These are phyloP conservation scores for Ditylenchus dipsaci DNA, from an alignment of 1,140 invertebrate genomes.

Conservation along the genomic window DNA sequence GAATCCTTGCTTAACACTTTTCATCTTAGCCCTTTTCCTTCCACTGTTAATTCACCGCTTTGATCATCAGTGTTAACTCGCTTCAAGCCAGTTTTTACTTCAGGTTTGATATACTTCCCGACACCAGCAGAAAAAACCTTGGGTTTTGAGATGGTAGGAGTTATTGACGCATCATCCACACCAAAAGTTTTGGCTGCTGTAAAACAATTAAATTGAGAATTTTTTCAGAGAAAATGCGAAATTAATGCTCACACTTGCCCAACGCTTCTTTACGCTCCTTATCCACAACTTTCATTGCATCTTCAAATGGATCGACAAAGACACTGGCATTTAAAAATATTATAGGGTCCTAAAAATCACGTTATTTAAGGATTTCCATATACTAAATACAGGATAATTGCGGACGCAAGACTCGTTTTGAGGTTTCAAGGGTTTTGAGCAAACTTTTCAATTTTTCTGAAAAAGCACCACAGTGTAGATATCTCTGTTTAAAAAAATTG, in stretches of 20 bases:
- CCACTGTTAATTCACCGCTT: not conserved
- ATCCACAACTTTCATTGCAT: conserved; percentile 35
- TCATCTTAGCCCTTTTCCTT: not conserved
- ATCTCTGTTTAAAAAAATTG: too few relatives aligned
- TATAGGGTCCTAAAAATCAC: conserved; percentile 32
- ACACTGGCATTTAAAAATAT: conserved; percentile 47
- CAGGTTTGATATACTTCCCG: conserved; percentile 53
- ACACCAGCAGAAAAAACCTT: conserved; percentile 43
- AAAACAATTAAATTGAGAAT: not conserved
- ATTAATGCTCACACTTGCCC: not conserved
- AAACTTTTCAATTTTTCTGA: too few relatives aligned
- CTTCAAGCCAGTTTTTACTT: conserved; percentile 30
- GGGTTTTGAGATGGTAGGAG: conserved; percentile 30
- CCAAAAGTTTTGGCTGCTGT: not conserved
- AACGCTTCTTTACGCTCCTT: conserved; percentile 35
- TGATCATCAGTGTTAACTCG: conserved; percentile 11
- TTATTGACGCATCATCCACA: not conserved
- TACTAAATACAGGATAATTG: not conserved
- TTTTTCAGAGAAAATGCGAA: not conserved
- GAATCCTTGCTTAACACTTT: not conserved
- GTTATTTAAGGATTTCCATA: not conserved
- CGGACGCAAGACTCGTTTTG: not conserved
- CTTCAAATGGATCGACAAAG: conserved; percentile 56
- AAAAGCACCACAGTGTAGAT: too few relatives aligned
- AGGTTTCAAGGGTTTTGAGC: too few relatives aligned